Percentiles rank a stretch among this genome's conserved stretches.
phyloP scores from a whole-genome alignment of 2,888 invertebrate genomes.

The Actias luna region DNA sequence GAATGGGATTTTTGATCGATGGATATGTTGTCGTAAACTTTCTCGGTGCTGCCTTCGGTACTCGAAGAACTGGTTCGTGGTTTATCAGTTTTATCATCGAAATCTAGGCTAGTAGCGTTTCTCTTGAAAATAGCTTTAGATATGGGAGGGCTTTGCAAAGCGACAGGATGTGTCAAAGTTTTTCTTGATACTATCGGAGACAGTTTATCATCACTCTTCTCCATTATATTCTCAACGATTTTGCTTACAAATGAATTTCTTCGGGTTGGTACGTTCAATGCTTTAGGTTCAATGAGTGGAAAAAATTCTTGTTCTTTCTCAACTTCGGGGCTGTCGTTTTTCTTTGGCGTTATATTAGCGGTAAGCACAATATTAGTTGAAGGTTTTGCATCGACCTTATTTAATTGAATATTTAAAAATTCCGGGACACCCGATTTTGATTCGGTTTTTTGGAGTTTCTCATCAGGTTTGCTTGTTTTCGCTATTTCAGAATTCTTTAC shows the following conservation, averaged over 20 bases:
- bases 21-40: constrained; percentile 71
- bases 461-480: constrained; percentile 64
- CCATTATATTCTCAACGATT: constrained; percentile 45
- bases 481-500: constrained; percentile 45
- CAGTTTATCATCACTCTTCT: constrained; percentile 49
- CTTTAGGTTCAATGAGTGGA: constrained; percentile 47
- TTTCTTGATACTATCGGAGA: constrained; percentile 48
- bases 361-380: constrained; percentile 84
- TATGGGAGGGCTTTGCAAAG: constrained; percentile 64
- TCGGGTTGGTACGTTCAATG: constrained; percentile 40
- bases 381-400: constrained; percentile 85
- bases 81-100: constrained; percentile 70
- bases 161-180: constrained; percentile 38
- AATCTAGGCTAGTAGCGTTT: constrained; percentile 80
- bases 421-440: constrained; percentile 80
- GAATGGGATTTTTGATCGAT: constrained; percentile 75
- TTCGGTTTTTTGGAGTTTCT: constrained; percentile 56
- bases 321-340: constrained; percentile 59
- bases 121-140: constrained; percentile 78
- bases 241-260: constrained; percentile 53
- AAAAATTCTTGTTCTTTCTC: constrained; percentile 58
- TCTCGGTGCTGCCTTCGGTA: constrained; percentile 71
- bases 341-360: constrained; percentile 81
- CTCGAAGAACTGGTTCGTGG: constrained; percentile 65
- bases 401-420: constrained; percentile 86